phyloP scores from a whole-genome alignment of 2,888 invertebrate genomes.

The Bibio marci region DNA sequence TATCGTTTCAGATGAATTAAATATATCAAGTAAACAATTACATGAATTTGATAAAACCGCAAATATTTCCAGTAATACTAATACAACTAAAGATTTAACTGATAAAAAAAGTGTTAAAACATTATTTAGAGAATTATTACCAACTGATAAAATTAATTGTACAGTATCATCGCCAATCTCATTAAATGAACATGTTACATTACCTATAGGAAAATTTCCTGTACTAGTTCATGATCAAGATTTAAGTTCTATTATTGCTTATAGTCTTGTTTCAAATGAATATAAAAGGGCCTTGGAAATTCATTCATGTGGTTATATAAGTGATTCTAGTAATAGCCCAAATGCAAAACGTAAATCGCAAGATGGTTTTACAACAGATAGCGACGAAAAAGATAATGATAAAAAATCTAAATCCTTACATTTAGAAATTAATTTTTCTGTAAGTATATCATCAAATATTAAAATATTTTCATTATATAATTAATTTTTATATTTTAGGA shows the following conservation, averaged over 20 bases:
- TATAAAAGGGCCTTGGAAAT: slow-evolving; percentile 47
- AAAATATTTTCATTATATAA: slow-evolving; percentile 18
- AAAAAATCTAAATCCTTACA: slow-evolving; percentile 27
- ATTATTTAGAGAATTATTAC: slow-evolving; percentile 48
- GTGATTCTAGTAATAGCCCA: slow-evolving; percentile 17
- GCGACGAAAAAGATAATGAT: slow-evolving; percentile 18
- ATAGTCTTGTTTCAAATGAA: slow-evolving; percentile 54
- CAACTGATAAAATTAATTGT: slow-evolving; percentile 32
- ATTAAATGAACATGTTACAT: slow-evolving; percentile 49
- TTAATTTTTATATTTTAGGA: slow-evolving; percentile 26
- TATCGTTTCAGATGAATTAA: background rate
- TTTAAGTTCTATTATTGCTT: slow-evolving; percentile 72
- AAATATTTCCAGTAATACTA: slow-evolving; percentile 4
- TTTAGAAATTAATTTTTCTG: slow-evolving; percentile 37
- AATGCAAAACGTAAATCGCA: slow-evolving; percentile 21
- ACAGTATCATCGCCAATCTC: slow-evolving; percentile 38
- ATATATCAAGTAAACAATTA: slow-evolving; percentile 8
- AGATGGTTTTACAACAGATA: slow-evolving; percentile 16
- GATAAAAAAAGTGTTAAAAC: slow-evolving; percentile 48
- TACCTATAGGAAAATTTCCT: slow-evolving; percentile 43
- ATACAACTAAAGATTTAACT: slow-evolving; percentile 18
- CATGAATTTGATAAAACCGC: slow-evolving; percentile 7
- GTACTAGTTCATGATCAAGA: slow-evolving; percentile 65
- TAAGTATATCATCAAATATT: slow-evolving; percentile 14
- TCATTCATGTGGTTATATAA: slow-evolving; percentile 9